Conservation (phyloP, 2,888 invertebrate species). For the Erebia aethiops region DNA sequence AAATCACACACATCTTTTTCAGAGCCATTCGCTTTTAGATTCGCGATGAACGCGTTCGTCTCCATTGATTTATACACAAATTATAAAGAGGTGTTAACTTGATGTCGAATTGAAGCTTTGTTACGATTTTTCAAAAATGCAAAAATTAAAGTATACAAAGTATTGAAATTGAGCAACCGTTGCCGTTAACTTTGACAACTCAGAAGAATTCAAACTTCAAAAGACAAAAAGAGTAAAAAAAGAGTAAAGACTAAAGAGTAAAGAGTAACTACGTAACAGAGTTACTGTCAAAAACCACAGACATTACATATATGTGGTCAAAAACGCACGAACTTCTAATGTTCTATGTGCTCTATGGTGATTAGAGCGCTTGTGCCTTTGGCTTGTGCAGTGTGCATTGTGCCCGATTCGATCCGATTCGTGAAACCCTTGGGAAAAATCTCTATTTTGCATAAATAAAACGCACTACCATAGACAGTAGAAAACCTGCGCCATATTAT, state of each 20-base stretch:
- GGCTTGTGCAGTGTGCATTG: neutral
- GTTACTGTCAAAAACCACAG: no score
- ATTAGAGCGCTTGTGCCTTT: conserved; percentile 4
- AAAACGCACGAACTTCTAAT: no score
- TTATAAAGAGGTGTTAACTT: neutral
- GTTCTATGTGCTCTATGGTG: neutral
- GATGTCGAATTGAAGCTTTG: neutral
- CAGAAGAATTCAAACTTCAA: no score
- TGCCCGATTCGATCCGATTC: no score
- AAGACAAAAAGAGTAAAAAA: no score
- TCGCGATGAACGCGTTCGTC: conserved; percentile 60
- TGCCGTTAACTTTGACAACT: neutral
- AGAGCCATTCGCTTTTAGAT: conserved; percentile 62
- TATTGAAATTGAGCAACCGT: neutral
- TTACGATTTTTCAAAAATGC: neutral
- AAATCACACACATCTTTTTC: conserved; percentile 56
- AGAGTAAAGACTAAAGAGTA: no score
- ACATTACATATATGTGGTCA: no score
- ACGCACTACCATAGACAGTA: no score
- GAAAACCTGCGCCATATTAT: neutral
- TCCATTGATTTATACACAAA: conserved; percentile 51
- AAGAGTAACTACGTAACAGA: no score
- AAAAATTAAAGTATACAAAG: neutral
- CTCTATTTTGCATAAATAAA: no score
- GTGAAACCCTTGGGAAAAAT: no score